Conservation (phyloP, 2,113 vertebrate genomes). For the Hipposideros armiger region DNA sequence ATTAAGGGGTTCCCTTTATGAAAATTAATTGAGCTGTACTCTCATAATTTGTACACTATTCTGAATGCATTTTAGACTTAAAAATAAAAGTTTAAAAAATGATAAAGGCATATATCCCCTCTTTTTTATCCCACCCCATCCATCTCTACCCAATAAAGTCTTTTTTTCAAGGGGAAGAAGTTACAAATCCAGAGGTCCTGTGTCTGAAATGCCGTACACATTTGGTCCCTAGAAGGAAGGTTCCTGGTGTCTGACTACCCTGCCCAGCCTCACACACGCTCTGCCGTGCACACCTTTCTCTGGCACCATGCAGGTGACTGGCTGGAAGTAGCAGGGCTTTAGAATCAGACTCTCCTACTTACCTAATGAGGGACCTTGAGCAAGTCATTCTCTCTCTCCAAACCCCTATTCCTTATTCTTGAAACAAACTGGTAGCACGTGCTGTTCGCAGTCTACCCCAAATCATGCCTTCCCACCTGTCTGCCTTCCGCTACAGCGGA, state of each 20-base stretch:
- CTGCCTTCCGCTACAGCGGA: background rate
- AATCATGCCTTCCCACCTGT: background rate
- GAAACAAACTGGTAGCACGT: background rate
- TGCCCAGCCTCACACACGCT: background rate
- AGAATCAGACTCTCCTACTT: background rate
- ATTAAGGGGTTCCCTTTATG: background rate
- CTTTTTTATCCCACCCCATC: background rate
- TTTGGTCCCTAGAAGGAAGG: background rate
- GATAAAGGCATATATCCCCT: background rate
- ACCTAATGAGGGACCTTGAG: background rate
- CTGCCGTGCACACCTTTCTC: background rate
- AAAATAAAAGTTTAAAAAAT: background rate
- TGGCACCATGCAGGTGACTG: background rate
- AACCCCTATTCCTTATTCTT: background rate
- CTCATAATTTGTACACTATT: background rate
- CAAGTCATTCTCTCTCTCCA: background rate
- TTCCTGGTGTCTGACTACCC: background rate
- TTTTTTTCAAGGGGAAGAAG: conserved; percentile 30
- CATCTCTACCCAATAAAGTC: background rate
- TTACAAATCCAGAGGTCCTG: background rate
- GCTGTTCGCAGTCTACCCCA: background rate
- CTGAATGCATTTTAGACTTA: background rate
- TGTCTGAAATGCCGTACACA: background rate
- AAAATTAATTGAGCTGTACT: background rate
- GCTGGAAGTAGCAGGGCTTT: background rate